Percentiles rank a stretch among this genome's conserved stretches.
Evolutionary conservation across 23 tunicate species (phyloP).

Genomic region (Halocynthia roretzi): DNA sequence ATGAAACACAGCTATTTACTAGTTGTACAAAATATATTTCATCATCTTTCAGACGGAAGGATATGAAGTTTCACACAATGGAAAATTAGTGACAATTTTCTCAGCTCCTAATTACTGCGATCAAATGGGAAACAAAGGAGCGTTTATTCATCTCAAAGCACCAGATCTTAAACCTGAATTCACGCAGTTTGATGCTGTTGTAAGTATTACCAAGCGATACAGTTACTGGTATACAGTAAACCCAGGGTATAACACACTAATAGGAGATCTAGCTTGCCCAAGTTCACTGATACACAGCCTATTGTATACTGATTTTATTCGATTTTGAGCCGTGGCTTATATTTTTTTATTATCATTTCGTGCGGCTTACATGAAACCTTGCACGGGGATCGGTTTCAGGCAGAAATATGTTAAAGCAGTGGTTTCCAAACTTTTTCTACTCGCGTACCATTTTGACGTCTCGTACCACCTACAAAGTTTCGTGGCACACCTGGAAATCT

Average conservation of each 20-base stretch:
- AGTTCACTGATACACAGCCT: neutral
- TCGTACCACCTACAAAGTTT: no score
- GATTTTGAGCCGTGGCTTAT: no score
- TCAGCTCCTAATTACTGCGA: constrained; percentile 99
- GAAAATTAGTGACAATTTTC: constrained; percentile 87
- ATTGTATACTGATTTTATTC: no score
- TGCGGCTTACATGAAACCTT: no score
- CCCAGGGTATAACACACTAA: neutral
- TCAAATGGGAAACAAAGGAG: constrained; percentile 98
- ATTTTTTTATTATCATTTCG: no score
- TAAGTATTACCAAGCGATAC: constrained; percentile 19
- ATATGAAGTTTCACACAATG: constrained; percentile 89
- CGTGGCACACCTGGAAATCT: no score
- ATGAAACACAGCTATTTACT: no score
- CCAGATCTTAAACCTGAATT: constrained; percentile 85
- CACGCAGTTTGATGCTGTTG: constrained; percentile 97
- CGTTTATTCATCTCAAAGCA: constrained; percentile 78
- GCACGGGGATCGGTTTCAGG: no score
- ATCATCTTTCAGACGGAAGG: constrained; percentile 68
- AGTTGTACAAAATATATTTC: neutral
- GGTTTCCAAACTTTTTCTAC: no score
- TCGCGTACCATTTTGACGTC: no score
- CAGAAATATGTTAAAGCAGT: no score
- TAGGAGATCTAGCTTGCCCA: neutral
- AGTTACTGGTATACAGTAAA: neutral